Conservation (phyloP, 2,113 vertebrate species). For the Andinoacara biseriatus region DNA sequence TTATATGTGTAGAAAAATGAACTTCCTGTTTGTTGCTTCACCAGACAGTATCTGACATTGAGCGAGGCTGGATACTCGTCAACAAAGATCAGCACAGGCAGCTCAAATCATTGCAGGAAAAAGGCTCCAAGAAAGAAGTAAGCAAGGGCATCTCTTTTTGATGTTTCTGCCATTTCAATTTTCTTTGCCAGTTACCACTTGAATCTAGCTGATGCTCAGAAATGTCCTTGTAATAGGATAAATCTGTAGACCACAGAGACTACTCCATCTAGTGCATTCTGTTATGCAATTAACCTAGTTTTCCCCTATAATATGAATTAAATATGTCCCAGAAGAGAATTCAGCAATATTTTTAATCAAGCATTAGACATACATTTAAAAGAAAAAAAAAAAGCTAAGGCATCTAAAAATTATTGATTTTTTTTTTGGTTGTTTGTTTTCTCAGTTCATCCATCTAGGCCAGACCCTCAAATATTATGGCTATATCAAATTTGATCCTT, state of each 20-base stretch:
- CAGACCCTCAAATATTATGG: slow-evolving; percentile 98
- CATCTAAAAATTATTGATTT: background rate
- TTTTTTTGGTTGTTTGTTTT: background rate
- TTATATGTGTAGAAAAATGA: slow-evolving; percentile 27
- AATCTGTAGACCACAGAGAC: slow-evolving; percentile 9
- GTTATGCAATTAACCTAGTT: slow-evolving; percentile 37
- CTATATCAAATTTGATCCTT: slow-evolving; percentile 97
- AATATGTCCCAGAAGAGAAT: slow-evolving; percentile 30
- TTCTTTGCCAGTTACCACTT: background rate
- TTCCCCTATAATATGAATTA: slow-evolving; percentile 26
- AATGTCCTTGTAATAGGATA: slow-evolving; percentile 10
- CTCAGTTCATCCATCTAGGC: slow-evolving; percentile 92
- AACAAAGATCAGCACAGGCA: slow-evolving; percentile 97
- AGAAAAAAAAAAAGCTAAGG: background rate
- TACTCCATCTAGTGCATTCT: slow-evolving; percentile 10
- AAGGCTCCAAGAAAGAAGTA: slow-evolving; percentile 98
- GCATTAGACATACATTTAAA: background rate
- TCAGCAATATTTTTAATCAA: background rate
- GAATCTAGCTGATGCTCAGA: slow-evolving; percentile 2
- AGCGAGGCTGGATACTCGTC: slow-evolving; percentile 95
- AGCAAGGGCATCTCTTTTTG: slow-evolving; percentile 13
- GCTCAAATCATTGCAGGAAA: slow-evolving; percentile 97
- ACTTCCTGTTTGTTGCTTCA: slow-evolving; percentile 32
- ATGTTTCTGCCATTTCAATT: background rate
- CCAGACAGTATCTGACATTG: slow-evolving; percentile 95